phyloP scores from a whole-genome alignment of 2,888 invertebrate genomes.

The Hesperia comma region DNA sequence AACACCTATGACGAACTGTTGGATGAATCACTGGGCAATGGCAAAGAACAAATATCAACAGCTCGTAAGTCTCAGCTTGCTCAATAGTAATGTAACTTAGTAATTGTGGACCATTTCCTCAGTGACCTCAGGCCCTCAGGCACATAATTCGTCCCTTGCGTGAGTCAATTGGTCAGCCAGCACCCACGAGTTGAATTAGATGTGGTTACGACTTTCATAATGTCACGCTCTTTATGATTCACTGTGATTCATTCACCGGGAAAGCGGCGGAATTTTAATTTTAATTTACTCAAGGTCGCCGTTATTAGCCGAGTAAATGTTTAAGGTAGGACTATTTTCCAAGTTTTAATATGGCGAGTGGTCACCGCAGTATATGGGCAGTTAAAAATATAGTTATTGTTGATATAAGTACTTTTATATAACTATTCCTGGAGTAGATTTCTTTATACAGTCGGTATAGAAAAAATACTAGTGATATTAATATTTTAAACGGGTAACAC shows the following conservation, averaged over 20 bases:
- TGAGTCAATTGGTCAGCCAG: slow-evolving; percentile 39
- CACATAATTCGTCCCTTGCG: slow-evolving; percentile 47
- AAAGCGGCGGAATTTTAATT: slow-evolving; percentile 21
- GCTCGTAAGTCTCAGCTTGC: not conserved
- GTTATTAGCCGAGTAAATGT: not conserved
- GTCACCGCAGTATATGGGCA: too few relatives aligned
- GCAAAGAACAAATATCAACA: too few relatives aligned
- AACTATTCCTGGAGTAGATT: too few relatives aligned
- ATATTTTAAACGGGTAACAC: too few relatives aligned
- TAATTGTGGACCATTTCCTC: slow-evolving; percentile 26
- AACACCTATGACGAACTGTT: too few relatives aligned
- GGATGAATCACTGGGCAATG: too few relatives aligned
- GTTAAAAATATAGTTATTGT: too few relatives aligned
- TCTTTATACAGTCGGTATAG: too few relatives aligned
- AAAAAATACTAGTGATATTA: too few relatives aligned
- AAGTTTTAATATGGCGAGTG: too few relatives aligned
- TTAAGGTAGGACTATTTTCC: too few relatives aligned
- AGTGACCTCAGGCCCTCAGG: slow-evolving; percentile 28
- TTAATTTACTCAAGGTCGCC: slow-evolving; percentile 31
- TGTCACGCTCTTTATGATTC: slow-evolving; percentile 46
- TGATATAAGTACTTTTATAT: too few relatives aligned
- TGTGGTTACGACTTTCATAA: slow-evolving; percentile 43
- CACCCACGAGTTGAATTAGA: slow-evolving; percentile 36
- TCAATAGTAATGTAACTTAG: slow-evolving; percentile 15
- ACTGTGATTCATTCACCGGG: slow-evolving; percentile 42